Evolutionary conservation across 2,797 vertebrate species (phyloP).

Genomic region (Sciurus carolinensis): DNA sequence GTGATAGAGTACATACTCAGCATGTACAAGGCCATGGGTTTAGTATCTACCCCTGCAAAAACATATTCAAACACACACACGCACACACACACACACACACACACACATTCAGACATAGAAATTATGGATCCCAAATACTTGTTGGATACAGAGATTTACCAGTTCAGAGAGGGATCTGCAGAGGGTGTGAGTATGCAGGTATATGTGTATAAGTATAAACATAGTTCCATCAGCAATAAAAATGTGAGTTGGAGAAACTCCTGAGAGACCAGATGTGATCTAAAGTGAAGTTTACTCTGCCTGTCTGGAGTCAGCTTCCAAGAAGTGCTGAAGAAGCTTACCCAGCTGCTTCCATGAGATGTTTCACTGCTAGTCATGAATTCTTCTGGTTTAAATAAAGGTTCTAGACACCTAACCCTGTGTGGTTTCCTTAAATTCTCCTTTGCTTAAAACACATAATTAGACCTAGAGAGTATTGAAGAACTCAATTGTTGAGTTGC

Average conservation of each 20-base stretch:
- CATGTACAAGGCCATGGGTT: not conserved
- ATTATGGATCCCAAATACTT: not conserved
- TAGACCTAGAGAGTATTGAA: conserved; percentile 35
- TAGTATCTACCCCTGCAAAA: not conserved
- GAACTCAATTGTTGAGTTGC: conserved; percentile 29
- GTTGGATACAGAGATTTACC: conserved; percentile 22
- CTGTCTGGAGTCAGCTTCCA: not conserved
- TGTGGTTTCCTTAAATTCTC: conserved; percentile 58
- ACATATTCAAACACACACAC: not conserved
- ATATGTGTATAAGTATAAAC: not conserved
- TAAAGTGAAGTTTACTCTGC: conserved; percentile 16
- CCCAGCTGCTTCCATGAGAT: not conserved
- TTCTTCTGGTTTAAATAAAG: not conserved
- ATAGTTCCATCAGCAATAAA: not conserved
- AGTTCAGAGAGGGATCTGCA: not conserved
- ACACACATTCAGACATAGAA: not conserved
- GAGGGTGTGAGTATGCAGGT: not conserved
- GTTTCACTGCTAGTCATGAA: not conserved
- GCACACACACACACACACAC: not conserved
- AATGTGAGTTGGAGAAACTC: not conserved
- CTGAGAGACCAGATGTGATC: not conserved
- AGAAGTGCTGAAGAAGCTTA: not conserved
- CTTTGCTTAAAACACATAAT: conserved; percentile 61
- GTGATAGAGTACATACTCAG: not conserved
- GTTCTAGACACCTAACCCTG: not conserved